Evolutionary conservation across 2,888 invertebrate genomes (phyloP), one percentile per base, ranked within the genome.

Genomic region (Ochropleura leucogaster): DNA sequence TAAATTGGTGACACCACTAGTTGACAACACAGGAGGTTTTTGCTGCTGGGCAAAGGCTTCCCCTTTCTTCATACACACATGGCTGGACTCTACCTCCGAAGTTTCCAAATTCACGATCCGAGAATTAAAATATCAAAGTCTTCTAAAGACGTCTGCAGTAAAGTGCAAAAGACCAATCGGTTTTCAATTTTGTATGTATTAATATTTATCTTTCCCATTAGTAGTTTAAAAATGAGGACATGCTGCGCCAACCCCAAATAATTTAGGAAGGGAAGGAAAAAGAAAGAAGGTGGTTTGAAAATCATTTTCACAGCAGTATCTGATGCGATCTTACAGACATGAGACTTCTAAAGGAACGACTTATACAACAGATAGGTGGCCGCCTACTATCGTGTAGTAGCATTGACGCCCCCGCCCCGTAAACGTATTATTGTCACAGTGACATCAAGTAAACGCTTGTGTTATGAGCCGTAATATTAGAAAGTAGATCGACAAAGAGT

Each of bases 371-470:
- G 42, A 70, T 74, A 49, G 74, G 59, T 69, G 63, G 68, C 59
- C 71, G 63, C 64, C 65, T 67, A 73, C 72, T 63, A 55, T 67
- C 30, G 63, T 76, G 59, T 76, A 71, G 74, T 80, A 82, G 77
- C 72, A 71, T 63, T 62, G 62, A 77, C 84, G 84, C 79, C n/a
- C n/a, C n/a, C n/a, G 30, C 74, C 77, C 84, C 84, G 65, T 85
- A 86, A 85, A 84, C 74, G 71, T 86, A 82, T 84, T 79, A 80
- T 86, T 89, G 85, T 90, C 72, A 84, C 75, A 74, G 80, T 81
- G 87, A 85, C 87, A 86, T 77, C 79, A 74, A 83, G 86, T 89
- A 89, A 88, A 86, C 87, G 89, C 85, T 89, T 80, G 63, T 83
- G 80, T 72, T 87, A 80, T 86, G 84, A 88, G 82, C 62, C 66